phyloP scores from a whole-genome alignment of 30 jellyfish, hydroid and myxozoan genomes.

The Aurelia aurita complex sp. Pacific region DNA sequence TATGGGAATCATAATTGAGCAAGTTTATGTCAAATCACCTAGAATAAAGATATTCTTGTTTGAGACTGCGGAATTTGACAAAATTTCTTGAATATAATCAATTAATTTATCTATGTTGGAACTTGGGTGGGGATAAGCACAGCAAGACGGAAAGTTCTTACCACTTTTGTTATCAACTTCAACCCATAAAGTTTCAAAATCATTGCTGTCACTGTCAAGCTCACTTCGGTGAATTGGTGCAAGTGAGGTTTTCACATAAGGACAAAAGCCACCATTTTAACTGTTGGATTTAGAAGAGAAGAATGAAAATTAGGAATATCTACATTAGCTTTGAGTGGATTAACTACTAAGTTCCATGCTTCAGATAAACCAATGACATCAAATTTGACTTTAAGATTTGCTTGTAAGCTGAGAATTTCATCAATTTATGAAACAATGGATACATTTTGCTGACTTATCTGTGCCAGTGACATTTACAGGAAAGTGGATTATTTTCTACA shows the following conservation, averaged over 20 bases:
- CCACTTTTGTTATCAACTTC: constrained; percentile 13
- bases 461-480: no score
- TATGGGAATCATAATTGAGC: constrained; percentile 23
- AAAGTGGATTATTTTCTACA: no score
- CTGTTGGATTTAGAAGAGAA: neutral
- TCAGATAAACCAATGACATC: constrained; percentile 38
- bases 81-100: constrained; percentile 15
- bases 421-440: no score
- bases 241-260: constrained; percentile 29
- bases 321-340: neutral
- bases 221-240: constrained; percentile 21
- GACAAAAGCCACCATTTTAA: constrained; percentile 53
- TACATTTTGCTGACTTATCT: no score
- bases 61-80: neutral
- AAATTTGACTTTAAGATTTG: neutral
- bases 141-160: constrained; percentile 24
- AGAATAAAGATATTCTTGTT: constrained; percentile 11
- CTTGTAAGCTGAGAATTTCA: neutral
- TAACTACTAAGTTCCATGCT: constrained; percentile 19
- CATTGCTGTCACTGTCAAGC: constrained; percentile 10
- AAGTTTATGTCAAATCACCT: constrained; percentile 51
- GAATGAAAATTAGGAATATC: constrained; percentile 21
- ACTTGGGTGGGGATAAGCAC: constrained; percentile 37
- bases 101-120: constrained; percentile 9
- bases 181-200: constrained; percentile 19